Evolutionary conservation across 2,797 vertebrate genomes (phyloP).

Genomic region (Karalla daura): DNA sequence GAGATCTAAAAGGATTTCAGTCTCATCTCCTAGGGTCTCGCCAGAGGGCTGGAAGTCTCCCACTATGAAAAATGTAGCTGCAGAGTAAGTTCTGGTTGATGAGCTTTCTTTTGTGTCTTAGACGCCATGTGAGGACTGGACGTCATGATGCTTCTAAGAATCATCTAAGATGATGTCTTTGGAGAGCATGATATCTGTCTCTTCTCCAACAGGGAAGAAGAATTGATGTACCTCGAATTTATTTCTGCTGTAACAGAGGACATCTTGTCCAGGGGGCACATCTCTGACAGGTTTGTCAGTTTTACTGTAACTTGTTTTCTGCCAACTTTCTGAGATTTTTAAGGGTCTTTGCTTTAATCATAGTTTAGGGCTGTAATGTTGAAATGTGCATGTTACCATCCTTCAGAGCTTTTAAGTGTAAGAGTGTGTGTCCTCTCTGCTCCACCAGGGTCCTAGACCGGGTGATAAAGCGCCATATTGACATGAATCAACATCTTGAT

Average conservation of each 20-base stretch:
- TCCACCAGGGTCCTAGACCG: constrained; percentile 86
- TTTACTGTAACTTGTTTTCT: constrained; percentile 2
- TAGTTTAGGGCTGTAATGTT: no score
- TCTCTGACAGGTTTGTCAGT: constrained; percentile 89
- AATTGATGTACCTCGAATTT: constrained; percentile 91
- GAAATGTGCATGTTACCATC: background rate
- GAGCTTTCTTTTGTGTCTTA: no score
- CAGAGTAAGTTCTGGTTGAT: constrained; percentile 78
- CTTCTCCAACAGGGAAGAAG: constrained; percentile 87
- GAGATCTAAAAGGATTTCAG: background rate
- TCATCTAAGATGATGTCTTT: background rate
- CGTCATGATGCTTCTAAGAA: background rate
- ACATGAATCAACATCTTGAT: constrained; percentile 90
- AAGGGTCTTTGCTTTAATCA: background rate
- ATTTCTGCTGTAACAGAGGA: constrained; percentile 93
- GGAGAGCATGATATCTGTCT: constrained; percentile 10
- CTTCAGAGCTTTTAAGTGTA: background rate
- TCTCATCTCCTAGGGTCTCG: constrained; percentile 65
- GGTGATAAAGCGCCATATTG: constrained; percentile 89
- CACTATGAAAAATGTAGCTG: constrained; percentile 66
- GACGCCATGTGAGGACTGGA: background rate
- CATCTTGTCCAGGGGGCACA: constrained; percentile 89
- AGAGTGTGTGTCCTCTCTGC: constrained; percentile 54
- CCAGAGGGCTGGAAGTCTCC: constrained; percentile 69
- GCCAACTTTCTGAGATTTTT: background rate